Evolutionary conservation across 2,888 invertebrate species (phyloP), one percentile per base, ranked within the genome.

Genomic region (Stratiomys singularior): DNA sequence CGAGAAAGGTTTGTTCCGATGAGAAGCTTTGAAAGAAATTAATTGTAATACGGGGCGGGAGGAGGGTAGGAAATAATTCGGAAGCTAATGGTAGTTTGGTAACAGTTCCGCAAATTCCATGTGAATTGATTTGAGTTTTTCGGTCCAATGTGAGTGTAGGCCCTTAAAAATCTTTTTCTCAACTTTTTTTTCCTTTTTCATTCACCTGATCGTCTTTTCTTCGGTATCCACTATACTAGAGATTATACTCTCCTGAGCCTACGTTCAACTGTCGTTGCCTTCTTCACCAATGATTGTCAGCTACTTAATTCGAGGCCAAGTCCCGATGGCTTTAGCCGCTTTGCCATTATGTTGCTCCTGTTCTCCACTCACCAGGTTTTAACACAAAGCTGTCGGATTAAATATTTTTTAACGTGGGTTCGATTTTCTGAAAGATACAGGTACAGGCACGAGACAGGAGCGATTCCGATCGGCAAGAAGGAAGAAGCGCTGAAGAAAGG

Each of bases 341-440:
- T 66, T 76, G 60, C 76, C 76, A 66, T 69, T 76, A 69, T 76
- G 69, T 71, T 79, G 58, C 69, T 46, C 74, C 47, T 79, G 79
- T 79, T 79, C 72, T 72, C 77, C 44, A 76, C 69, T 79, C 77
- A 74, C 66, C 76, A 58, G 63, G 77, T 76, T 74, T 63, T 76
- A 76, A 56, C 76, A 77, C 69, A 77, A 66, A 79, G 72, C 76
- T 77, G 79, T 77, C 79, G 74, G 79, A 79, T 79, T 79, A 79
- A 77, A 74, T 79, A 76, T 77, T 79, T 76, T 67, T 60, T 74
- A 74, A 74, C 74, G 60, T 74, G 58, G 74, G 74, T n/a, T 74
- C 58, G 74, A 7, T 37, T 28, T 27, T 69, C 47, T 47, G 46
- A 69, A 69, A 69, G 69, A 25, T 69, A 69, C 69, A 69, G 60